Conservation (phyloP, 2,113 vertebrate genomes). For the Elachura formosa region DNA sequence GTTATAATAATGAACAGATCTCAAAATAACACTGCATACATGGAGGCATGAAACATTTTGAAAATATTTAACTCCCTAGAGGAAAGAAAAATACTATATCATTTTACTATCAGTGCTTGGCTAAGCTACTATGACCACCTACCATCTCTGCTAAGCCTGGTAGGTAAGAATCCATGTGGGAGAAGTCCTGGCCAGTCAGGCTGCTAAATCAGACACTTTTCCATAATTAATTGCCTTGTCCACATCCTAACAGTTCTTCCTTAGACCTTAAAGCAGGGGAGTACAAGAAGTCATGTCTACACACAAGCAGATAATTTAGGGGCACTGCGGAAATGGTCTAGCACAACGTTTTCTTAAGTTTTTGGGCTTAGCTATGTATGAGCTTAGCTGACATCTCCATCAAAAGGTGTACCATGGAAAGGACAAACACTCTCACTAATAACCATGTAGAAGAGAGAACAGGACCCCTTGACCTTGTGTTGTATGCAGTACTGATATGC, state of each 20-base stretch:
- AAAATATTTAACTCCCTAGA: not conserved
- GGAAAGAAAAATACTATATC: not conserved
- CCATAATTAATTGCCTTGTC: not conserved
- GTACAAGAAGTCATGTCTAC: not conserved
- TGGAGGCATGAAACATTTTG: not conserved
- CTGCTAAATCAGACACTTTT: not conserved
- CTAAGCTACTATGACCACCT: not conserved
- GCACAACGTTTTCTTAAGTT: not conserved
- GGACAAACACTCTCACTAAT: not conserved
- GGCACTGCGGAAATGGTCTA: not conserved
- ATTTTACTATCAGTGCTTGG: not conserved
- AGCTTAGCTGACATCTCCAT: not conserved
- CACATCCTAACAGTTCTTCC: not conserved
- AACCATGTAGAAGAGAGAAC: not conserved
- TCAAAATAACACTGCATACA: not conserved
- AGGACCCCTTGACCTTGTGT: not conserved
- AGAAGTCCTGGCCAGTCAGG: not conserved
- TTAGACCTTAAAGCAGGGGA: fast-evolving
- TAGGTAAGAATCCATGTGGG: not conserved
- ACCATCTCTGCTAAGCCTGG: not conserved
- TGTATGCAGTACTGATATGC: not conserved
- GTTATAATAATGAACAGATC: not conserved
- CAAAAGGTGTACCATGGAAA: not conserved
- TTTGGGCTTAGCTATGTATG: fast-evolving
- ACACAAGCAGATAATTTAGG: not conserved